phyloP scores from a whole-genome alignment of 2,797 vertebrate genomes.

The Onychomys torridus region DNA sequence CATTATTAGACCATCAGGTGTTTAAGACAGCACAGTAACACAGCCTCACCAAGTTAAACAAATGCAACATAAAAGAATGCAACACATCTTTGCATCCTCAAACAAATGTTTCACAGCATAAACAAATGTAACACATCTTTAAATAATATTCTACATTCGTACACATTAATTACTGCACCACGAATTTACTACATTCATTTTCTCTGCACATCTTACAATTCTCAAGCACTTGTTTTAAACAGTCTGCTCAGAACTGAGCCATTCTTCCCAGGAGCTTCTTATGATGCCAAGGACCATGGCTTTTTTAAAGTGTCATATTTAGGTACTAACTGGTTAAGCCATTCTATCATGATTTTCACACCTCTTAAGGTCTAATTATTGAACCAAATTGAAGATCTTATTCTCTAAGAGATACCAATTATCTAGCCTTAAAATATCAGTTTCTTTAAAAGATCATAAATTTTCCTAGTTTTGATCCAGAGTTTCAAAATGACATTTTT shows the following conservation, averaged over 20 bases:
- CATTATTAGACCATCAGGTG: no score
- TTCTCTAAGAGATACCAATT: not conserved
- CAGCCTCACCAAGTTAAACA: no score
- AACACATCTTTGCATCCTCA: no score
- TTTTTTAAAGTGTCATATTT: not conserved
- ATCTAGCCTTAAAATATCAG: not conserved
- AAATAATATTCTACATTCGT: not conserved
- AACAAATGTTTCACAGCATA: no score
- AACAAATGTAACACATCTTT: no score
- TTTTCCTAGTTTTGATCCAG: not conserved
- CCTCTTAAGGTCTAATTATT: not conserved
- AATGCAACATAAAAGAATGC: no score
- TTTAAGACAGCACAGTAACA: no score
- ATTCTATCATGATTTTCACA: not conserved
- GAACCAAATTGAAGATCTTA: not conserved
- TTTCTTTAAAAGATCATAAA: not conserved
- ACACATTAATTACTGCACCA: not conserved
- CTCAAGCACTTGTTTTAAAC: not conserved
- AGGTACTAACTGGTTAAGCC: not conserved
- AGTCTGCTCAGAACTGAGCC: not conserved
- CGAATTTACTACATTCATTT: not conserved
- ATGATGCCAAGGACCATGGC: not conserved
- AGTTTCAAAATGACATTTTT: not conserved
- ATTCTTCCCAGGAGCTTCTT: not conserved
- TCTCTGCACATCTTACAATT: not conserved